These are phyloP conservation scores for Chrysomallon squamiferum DNA, from an alignment of 1,140 invertebrate genomes.

Conservation along the genomic window DNA sequence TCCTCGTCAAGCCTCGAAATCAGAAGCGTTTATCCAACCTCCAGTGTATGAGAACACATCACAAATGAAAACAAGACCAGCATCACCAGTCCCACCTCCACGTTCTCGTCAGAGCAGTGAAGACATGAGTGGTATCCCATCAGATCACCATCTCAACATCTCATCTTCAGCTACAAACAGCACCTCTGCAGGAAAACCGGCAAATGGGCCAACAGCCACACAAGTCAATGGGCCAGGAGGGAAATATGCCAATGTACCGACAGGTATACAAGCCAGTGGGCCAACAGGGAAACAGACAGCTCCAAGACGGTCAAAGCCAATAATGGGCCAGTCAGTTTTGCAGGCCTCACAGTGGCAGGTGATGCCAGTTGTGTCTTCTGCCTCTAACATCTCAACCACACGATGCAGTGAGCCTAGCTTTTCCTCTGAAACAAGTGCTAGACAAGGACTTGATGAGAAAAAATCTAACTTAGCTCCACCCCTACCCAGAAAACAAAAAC, in stretches of 20 bases:
- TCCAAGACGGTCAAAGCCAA: slow-evolving; percentile 9
- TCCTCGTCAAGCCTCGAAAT: slow-evolving; percentile 7
- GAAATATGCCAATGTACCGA: too few species aligned
- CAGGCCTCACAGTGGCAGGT: slow-evolving; percentile 15
- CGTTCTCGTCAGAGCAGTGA: too few species aligned
- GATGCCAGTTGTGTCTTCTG: slow-evolving; percentile 4
- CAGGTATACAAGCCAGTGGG: neutral
- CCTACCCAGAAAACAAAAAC: neutral
- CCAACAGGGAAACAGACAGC: neutral
- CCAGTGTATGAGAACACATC: too few species aligned
- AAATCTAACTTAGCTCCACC: neutral
- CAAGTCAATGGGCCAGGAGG: too few species aligned
- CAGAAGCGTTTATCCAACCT: too few species aligned
- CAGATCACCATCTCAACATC: neutral
- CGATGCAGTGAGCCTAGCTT: neutral
- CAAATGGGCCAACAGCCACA: neutral
- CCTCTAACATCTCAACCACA: neutral
- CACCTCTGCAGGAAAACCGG: neutral
- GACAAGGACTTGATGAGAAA: neutral
- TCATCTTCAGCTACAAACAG: neutral
- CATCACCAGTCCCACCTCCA: too few species aligned
- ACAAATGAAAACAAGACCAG: too few species aligned
- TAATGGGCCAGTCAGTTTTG: slow-evolving; percentile 27
- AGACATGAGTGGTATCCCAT: too few species aligned
- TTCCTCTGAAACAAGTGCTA: neutral